These are phyloP conservation scores for Lamprologus speciosus DNA, from an alignment of 2,113 vertebrate genomes.

Conservation along the genomic window DNA sequence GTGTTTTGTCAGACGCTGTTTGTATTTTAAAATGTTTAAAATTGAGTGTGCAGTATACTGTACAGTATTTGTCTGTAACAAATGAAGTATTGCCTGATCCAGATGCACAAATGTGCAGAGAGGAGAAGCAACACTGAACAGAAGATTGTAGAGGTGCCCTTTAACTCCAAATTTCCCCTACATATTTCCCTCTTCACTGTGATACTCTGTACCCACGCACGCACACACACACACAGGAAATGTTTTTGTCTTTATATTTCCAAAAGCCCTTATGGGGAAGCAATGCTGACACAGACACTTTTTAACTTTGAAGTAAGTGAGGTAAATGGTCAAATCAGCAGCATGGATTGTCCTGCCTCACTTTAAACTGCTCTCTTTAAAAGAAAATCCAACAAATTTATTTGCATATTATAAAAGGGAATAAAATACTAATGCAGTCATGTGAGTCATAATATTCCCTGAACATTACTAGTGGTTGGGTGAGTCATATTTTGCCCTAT, in stretches of 20 bases:
- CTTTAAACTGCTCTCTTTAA: background rate
- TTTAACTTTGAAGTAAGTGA: background rate
- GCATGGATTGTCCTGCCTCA: background rate
- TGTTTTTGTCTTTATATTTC: constrained; percentile 58
- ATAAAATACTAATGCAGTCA: background rate
- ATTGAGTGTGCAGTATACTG: background rate
- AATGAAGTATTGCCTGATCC: background rate
- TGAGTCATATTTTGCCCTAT: background rate
- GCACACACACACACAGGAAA: constrained; percentile 39
- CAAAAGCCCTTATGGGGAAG: constrained; percentile 20
- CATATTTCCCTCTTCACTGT: background rate
- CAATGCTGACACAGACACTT: constrained; percentile 52
- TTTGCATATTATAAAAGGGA: background rate
- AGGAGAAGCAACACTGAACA: background rate
- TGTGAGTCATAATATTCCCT: background rate
- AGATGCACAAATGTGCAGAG: background rate
- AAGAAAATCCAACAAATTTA: background rate
- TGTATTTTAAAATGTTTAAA: background rate
- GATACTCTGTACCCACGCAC: background rate
- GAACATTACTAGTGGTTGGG: background rate
- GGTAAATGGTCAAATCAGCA: constrained; percentile 4
- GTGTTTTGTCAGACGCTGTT: background rate
- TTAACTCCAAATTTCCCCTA: constrained; percentile 18
- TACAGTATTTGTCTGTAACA: background rate
- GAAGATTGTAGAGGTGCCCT: background rate